These are phyloP conservation scores for Brachyistius frenatus DNA, from an alignment of 2,113 vertebrate genomes.

Conservation along the genomic window DNA sequence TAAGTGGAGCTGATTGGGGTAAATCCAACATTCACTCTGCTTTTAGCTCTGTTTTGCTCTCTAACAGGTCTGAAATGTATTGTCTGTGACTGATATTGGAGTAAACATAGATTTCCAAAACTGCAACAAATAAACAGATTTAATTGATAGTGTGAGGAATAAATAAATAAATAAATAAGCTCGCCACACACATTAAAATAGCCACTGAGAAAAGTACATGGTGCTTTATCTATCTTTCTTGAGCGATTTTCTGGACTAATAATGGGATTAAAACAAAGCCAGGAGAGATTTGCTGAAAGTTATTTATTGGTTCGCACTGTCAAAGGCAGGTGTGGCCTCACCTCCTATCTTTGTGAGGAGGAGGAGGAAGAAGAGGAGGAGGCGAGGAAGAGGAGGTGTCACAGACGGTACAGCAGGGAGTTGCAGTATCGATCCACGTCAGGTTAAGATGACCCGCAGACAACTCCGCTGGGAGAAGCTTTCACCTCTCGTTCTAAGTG, in stretches of 20 bases:
- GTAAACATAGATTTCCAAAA: too few species aligned
- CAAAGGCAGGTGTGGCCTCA: slow-evolving; percentile 13
- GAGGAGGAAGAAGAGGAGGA: background rate
- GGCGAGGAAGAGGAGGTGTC: slow-evolving; percentile 28
- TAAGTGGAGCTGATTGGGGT: too few species aligned
- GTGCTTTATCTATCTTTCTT: background rate
- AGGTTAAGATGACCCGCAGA: slow-evolving; percentile 44
- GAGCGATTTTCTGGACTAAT: background rate
- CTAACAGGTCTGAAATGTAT: too few species aligned
- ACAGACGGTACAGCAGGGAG: slow-evolving; percentile 36
- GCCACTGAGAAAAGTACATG: background rate
- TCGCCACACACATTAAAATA: too few species aligned
- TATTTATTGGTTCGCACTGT: slow-evolving; percentile 17
- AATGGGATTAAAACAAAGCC: slow-evolving; percentile 15
- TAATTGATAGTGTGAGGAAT: too few species aligned
- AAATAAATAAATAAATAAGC: too few species aligned
- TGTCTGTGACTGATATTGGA: too few species aligned
- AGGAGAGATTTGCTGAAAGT: slow-evolving; percentile 23
- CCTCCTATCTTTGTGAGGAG: slow-evolving; percentile 15
- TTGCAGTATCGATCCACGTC: slow-evolving; percentile 55
- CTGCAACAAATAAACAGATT: too few species aligned
- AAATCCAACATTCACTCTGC: too few species aligned
- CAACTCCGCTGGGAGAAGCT: slow-evolving; percentile 26
- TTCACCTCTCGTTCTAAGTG: slow-evolving; percentile 23
- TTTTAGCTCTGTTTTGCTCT: too few species aligned